phyloP scores from a whole-genome alignment of 2,797 vertebrate genomes.

The Notamacropus eugenii region DNA sequence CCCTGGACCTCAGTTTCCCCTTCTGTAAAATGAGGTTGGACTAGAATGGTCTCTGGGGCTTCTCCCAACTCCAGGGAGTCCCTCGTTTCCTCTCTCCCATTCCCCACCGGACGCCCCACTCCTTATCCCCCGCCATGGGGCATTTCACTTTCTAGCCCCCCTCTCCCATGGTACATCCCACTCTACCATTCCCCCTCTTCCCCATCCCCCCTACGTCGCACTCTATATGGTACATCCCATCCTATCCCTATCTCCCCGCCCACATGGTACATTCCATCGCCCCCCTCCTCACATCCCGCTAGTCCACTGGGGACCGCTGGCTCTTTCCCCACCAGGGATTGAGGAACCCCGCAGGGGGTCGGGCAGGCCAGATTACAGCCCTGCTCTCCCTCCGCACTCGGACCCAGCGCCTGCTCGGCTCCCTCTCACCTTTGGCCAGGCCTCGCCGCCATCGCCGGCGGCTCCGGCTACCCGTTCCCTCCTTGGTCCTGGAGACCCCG shows the following conservation, averaged over 20 bases:
- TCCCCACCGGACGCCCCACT: slow-evolving; percentile 23
- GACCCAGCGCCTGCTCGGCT: not conserved
- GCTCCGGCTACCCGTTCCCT: slow-evolving; percentile 43
- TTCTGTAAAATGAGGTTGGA: not conserved
- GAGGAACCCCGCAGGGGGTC: not conserved
- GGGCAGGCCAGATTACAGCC: not conserved
- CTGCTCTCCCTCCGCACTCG: not conserved
- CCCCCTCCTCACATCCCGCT: no score
- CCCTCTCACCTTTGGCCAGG: slow-evolving; percentile 73
- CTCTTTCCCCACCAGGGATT: not conserved
- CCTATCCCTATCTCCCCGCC: not conserved
- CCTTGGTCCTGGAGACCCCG: slow-evolving; percentile 1
- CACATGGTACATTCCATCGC: not conserved
- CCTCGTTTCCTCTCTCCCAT: not conserved
- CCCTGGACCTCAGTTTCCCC: not conserved
- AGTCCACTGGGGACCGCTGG: not conserved
- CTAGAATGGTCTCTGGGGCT: not conserved
- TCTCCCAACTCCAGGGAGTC: not conserved
- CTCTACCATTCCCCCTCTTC: not conserved
- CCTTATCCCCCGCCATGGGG: not conserved
- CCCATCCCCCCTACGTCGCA: no score
- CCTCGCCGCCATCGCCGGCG: slow-evolving; percentile 67
- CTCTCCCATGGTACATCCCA: not conserved
- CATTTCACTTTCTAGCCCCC: not conserved
- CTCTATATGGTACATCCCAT: not conserved